Conservation (phyloP, 2,797 vertebrate genomes). For the Chelidonichthys spinosus region DNA sequence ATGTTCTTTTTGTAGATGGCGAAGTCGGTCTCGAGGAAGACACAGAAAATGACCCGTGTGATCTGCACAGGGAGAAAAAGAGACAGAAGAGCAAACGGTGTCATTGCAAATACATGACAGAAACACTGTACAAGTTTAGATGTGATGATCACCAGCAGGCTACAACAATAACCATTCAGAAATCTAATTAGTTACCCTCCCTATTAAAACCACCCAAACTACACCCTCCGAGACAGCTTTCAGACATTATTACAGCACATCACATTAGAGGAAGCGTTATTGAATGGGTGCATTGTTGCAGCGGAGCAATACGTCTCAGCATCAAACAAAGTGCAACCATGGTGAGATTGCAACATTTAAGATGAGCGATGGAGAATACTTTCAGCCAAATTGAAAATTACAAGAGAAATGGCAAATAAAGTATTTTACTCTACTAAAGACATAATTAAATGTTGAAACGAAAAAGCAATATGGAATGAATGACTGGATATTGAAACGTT, state of each 20-base stretch:
- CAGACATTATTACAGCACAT: slow-evolving; percentile 58
- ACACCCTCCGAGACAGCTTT: slow-evolving; percentile 41
- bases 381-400: slow-evolving; percentile 32
- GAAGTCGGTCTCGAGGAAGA: slow-evolving; percentile 97
- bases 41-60: slow-evolving; percentile 97
- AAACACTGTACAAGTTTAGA: slow-evolving; percentile 43
- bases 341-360: slow-evolving; percentile 42
- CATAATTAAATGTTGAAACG: slow-evolving; percentile 25
- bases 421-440: slow-evolving; percentile 5
- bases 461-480: background rate
- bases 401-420: slow-evolving; percentile 33
- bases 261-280: slow-evolving; percentile 63
- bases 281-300: slow-evolving; percentile 40
- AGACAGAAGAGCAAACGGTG: slow-evolving; percentile 44
- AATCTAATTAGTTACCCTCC: slow-evolving; percentile 59
- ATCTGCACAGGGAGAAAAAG: slow-evolving; percentile 84
- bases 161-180: slow-evolving; percentile 44
- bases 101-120: slow-evolving; percentile 23
- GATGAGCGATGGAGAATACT: slow-evolving; percentile 24
- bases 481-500: slow-evolving; percentile 25
- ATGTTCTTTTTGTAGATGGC: slow-evolving; percentile 99
- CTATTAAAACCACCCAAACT: slow-evolving; percentile 58
- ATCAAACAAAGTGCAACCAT: slow-evolving; percentile 36
- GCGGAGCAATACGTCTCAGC: slow-evolving; percentile 29
- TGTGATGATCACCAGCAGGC: slow-evolving; percentile 41